A percentile compares a stretch with the other conserved stretches of the same genome.
phyloP scores from a whole-genome alignment of 2,113 vertebrate genomes.

The Psophia crepitans region DNA sequence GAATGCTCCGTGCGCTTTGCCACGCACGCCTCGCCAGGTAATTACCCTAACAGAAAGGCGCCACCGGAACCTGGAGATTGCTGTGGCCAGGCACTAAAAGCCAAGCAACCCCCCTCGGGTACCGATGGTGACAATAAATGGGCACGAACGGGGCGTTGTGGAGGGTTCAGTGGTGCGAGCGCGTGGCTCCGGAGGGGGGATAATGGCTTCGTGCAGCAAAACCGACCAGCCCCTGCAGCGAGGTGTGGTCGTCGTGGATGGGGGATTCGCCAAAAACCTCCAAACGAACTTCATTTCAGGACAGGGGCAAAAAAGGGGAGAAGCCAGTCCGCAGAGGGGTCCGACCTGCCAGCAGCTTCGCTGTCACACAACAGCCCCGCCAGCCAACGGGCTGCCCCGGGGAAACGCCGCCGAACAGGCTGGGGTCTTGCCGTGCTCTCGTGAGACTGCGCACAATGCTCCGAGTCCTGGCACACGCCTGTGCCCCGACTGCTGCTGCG shows the following conservation, averaged over 20 bases:
- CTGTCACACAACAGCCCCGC: background rate
- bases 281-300: background rate
- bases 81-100: background rate
- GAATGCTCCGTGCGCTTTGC: background rate
- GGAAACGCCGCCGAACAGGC: background rate
- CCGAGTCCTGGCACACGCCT: background rate
- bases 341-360: too few species aligned
- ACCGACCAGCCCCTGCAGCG: too few species aligned
- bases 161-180: background rate
- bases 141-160: background rate
- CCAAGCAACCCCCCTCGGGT: background rate
- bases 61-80: background rate
- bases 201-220: background rate
- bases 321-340: background rate
- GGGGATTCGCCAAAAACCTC: background rate
- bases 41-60: background rate
- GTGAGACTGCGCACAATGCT: accelerated
- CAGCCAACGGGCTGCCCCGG: background rate
- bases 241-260: accelerated
- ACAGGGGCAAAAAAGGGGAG: too few species aligned
- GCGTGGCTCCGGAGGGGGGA: background rate
- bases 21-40: background rate
- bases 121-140: background rate
- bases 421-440: background rate
- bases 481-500: background rate